Conservation (phyloP, 2,113 vertebrate species). For the Syngnathus scovelli region DNA sequence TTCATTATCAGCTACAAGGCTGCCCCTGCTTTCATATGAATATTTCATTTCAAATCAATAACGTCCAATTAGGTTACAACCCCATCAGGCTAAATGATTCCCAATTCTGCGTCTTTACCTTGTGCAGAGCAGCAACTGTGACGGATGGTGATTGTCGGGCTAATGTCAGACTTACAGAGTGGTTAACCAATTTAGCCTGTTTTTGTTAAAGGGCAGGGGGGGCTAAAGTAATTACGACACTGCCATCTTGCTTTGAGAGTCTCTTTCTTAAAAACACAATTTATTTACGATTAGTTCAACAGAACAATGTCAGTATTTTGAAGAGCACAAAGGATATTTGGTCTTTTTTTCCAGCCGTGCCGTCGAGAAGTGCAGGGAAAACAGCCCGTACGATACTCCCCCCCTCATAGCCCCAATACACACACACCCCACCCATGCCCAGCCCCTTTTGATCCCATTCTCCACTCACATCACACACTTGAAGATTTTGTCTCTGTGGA, state of each 20-base stretch:
- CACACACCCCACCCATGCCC: not conserved
- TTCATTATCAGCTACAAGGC: not conserved
- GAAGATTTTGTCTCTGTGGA: conserved; percentile 26
- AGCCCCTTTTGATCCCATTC: conserved; percentile 35
- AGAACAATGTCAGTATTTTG: conserved; percentile 18
- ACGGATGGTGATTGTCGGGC: conserved; percentile 50
- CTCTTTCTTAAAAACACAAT: conserved; percentile 27
- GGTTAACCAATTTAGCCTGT: conserved; percentile 54
- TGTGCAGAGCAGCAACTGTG: conserved; percentile 36
- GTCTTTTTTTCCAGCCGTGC: conserved; percentile 5
- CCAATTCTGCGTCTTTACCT: conserved; percentile 38
- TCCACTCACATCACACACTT: conserved; percentile 23
- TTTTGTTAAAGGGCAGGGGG: conserved; percentile 21
- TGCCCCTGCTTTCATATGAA: conserved; percentile 20
- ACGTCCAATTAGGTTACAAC: conserved; percentile 57
- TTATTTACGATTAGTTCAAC: conserved; percentile 28
- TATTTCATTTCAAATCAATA: conserved; percentile 61
- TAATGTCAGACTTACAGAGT: conserved; percentile 46
- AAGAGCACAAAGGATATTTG: conserved; percentile 7
- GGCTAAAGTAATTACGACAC: conserved; percentile 53
- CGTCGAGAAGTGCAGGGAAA: conserved; percentile 6
- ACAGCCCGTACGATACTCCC: conserved; percentile 14
- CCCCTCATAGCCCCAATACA: not conserved
- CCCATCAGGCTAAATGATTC: conserved; percentile 51
- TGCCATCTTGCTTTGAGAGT: conserved; percentile 21